Conservation (phyloP, 92 coral and sea anemone genomes). For the Phenganax subtilis region DNA sequence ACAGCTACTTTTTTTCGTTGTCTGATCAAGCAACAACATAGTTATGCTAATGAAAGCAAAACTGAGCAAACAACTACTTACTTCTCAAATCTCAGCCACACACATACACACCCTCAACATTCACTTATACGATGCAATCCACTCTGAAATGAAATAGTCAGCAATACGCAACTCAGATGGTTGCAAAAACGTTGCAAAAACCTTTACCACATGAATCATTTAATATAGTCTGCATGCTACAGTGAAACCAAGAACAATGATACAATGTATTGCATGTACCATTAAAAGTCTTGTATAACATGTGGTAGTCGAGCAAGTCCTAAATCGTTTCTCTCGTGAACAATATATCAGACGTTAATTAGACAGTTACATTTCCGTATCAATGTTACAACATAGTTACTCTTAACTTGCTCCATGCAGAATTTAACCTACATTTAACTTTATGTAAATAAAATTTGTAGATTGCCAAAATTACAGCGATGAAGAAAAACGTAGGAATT, state of each 20-base stretch:
- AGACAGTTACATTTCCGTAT: not conserved
- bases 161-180: no score
- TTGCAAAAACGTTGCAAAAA: no score
- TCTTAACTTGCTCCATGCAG: not conserved
- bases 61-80: slow-evolving; percentile 4
- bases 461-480: not conserved
- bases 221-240: no score
- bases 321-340: no score
- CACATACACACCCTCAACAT: not conserved
- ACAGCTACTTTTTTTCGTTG: no score
- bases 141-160: no score
- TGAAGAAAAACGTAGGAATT: not conserved
- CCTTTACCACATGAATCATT: no score
- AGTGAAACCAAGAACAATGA: no score
- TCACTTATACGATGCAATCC: not conserved
- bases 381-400: not conserved
- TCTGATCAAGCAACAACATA: not conserved
- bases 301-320: no score
- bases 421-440: not conserved
- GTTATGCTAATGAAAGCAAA: not conserved
- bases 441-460: not conserved
- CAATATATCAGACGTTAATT: no score
- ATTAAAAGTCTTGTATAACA: no score
- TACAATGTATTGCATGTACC: no score
- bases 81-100: not conserved